Conservation (phyloP, 2,797 vertebrate species). For the Halcyon chelicuti region DNA sequence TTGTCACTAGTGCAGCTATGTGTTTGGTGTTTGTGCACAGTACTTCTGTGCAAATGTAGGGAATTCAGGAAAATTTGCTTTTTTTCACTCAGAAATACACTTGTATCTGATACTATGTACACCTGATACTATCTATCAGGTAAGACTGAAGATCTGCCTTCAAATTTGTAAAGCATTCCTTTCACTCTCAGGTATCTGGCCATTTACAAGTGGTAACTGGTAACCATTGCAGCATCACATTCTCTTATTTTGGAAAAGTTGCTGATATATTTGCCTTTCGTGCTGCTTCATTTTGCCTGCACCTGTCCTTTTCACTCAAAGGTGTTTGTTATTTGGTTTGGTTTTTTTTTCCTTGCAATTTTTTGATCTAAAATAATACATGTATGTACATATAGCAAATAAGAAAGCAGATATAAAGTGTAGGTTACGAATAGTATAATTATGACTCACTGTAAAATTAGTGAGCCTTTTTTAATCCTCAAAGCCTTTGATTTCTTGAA, state of each 20-base stretch:
- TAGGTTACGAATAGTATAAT: conserved; percentile 27
- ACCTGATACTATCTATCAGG: background rate
- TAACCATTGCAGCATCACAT: background rate
- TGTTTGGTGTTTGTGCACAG: background rate
- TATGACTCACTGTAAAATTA: conserved; percentile 2
- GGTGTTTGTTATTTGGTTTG: background rate
- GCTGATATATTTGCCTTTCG: background rate
- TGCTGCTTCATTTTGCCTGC: background rate
- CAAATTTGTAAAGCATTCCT: background rate
- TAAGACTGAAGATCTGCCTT: background rate
- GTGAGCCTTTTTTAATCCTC: background rate
- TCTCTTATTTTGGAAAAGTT: background rate
- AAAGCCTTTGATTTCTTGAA: conserved; percentile 44
- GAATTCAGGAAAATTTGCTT: background rate
- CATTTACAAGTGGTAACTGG: background rate
- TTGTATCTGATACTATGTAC: too few relatives aligned
- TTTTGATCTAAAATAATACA: background rate
- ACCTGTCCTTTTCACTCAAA: background rate
- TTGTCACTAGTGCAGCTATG: background rate
- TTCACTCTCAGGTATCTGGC: background rate
- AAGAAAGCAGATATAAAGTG: background rate
- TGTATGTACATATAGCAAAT: background rate
- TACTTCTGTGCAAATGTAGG: background rate
- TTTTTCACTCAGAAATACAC: background rate
- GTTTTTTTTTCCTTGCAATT: background rate